Evolutionary conservation across 2,888 invertebrate species (phyloP).

Genomic region (Mimumesa dahlbomi): DNA sequence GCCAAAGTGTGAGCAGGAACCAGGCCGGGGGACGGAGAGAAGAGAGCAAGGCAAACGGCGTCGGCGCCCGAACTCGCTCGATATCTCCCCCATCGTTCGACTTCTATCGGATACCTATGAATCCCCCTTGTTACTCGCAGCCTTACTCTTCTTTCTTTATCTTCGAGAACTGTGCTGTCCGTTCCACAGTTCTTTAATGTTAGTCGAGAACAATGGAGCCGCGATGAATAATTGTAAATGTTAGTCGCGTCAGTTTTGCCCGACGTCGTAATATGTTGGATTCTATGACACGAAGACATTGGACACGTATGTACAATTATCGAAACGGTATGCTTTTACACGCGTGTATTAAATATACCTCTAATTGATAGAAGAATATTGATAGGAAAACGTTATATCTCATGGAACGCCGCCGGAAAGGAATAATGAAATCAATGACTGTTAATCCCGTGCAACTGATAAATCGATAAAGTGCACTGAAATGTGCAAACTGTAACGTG

Average conservation of each 20-base stretch:
- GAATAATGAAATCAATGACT: neutral
- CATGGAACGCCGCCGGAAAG: neutral
- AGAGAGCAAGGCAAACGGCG: conserved; percentile 52
- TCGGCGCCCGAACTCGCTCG: conserved; percentile 73
- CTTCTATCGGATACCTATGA: conserved; percentile 25
- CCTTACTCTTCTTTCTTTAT: neutral
- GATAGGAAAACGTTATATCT: no score
- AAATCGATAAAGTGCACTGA: neutral
- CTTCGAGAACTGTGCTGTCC: no score
- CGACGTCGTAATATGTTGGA: no score
- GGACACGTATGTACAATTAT: no score
- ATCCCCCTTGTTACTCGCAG: neutral
- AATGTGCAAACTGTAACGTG: no score
- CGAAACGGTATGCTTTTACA: no score
- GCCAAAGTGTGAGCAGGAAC: conserved; percentile 24
- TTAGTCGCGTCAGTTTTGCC: no score
- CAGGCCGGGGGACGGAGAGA: conserved; percentile 8
- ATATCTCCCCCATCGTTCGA: conserved; percentile 59
- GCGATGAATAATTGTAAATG: no score
- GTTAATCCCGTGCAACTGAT: neutral
- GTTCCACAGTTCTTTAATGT: no score
- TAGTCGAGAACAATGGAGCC: neutral
- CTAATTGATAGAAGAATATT: no score
- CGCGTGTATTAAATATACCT: no score
- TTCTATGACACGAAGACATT: no score